Conservation (phyloP, 2,888 invertebrate genomes). For the Catocala nupta region DNA sequence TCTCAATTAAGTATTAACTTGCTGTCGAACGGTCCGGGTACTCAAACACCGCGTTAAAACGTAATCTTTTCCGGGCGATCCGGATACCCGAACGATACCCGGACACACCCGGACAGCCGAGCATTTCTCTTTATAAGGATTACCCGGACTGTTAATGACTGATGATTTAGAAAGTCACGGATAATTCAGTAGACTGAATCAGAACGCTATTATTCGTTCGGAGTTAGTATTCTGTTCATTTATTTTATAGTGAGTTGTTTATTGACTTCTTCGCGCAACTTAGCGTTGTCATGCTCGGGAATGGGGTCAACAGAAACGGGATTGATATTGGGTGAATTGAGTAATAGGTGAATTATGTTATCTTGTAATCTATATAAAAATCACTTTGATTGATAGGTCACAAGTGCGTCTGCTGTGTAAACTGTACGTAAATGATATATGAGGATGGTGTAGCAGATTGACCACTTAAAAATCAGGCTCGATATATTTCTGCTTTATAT, state of each 20-base stretch:
- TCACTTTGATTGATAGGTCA: no score
- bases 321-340: constrained; percentile 1
- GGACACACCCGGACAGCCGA: neutral
- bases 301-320: constrained; percentile 1
- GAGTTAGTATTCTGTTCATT: constrained; percentile 7
- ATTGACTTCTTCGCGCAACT: constrained; percentile 8
- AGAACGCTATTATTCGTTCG: neutral
- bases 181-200: neutral
- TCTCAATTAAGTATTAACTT: constrained; percentile 37
- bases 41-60: constrained; percentile 45
- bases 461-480: no score
- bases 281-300: constrained; percentile 7
- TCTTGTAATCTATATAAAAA: neutral
- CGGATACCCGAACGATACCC: constrained; percentile 18
- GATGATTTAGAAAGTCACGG: constrained; percentile 33
- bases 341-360: neutral
- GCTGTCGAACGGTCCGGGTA: constrained; percentile 27
- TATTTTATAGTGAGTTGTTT: constrained; percentile 3
- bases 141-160: constrained; percentile 47
- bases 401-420: no score
- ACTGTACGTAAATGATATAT: no score
- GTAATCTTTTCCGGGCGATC: constrained; percentile 45
- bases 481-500: no score
- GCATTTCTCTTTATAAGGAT: constrained; percentile 40
- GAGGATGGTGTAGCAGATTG: no score